Conservation (phyloP, 1,140 invertebrate genomes). For the Hirudo medicinalis region DNA sequence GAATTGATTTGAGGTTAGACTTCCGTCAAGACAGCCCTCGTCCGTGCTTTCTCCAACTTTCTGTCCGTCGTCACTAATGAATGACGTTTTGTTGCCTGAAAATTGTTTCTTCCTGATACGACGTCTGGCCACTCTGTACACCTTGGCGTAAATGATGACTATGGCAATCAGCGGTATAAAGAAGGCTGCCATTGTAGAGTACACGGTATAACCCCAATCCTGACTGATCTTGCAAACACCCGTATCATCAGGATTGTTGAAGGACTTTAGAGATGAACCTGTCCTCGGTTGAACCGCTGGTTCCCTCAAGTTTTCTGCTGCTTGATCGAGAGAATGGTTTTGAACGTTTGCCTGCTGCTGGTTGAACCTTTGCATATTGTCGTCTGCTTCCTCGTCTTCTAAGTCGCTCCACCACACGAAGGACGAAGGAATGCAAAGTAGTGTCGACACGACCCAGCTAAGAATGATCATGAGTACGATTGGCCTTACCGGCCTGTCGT, state of each 20-base stretch:
- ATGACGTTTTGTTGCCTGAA: background rate
- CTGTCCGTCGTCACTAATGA: conserved; percentile 2
- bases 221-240: conserved; percentile 34
- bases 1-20: no score
- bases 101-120: conserved; percentile 31
- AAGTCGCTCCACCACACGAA: conserved; percentile 43
- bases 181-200: conserved; percentile 39
- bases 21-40: no score
- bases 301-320: background rate
- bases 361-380: conserved; percentile 79
- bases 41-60: background rate
- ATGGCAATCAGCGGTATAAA: conserved; percentile 39
- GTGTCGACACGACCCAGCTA: conserved; percentile 68
- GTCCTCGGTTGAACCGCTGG: background rate
- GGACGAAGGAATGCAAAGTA: conserved; percentile 73
- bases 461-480: conserved; percentile 79
- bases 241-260: background rate
- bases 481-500: conserved; percentile 60
- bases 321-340: conserved; percentile 47
- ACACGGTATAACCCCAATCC: conserved; percentile 36
- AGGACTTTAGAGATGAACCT: background rate
- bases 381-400: background rate
- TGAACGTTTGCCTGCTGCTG: conserved; percentile 62
- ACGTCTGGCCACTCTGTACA: conserved; percentile 35
- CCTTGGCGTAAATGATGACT: conserved; percentile 38